A percentile compares a stretch with the other conserved stretches of the same genome.
Conservation (phyloP, 2,888 invertebrate species). For the Mimumesa dahlbomi region DNA sequence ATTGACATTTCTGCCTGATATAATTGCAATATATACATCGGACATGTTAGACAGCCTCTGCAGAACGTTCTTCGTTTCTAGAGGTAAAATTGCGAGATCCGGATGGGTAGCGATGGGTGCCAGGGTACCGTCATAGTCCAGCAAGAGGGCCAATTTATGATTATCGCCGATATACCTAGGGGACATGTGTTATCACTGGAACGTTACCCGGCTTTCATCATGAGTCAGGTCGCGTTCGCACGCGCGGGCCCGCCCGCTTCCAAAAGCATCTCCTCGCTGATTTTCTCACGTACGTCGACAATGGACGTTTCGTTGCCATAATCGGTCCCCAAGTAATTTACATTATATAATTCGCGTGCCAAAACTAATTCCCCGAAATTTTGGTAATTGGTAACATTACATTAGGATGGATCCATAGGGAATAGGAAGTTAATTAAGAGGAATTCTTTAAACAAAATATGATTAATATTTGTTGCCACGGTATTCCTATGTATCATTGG, state of each 20-base stretch:
- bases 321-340: neutral
- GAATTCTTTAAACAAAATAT: neutral
- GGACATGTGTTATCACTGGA: slow-evolving; percentile 76
- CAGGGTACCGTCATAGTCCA: slow-evolving; percentile 94
- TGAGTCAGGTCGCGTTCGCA: slow-evolving; percentile 74
- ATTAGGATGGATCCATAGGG: neutral
- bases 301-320: neutral
- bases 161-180: slow-evolving; percentile 91
- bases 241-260: slow-evolving; percentile 74
- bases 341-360: neutral
- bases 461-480: neutral
- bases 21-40: slow-evolving; percentile 92
- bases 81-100: slow-evolving; percentile 91
- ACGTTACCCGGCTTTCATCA: slow-evolving; percentile 77
- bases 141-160: slow-evolving; percentile 90
- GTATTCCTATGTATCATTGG: neutral
- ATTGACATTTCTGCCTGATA: slow-evolving; percentile 92
- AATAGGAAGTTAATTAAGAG: neutral
- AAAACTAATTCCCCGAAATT: neutral
- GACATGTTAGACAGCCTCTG: slow-evolving; percentile 91
- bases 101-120: slow-evolving; percentile 95
- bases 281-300: neutral
- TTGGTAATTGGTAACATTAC: neutral
- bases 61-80: slow-evolving; percentile 91
- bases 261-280: slow-evolving; percentile 50